Percentiles rank a stretch among this genome's conserved stretches.
These are phyloP conservation scores for Drosophila paranaensis DNA, from an alignment of 2,888 invertebrate species.

Conservation along the genomic window DNA sequence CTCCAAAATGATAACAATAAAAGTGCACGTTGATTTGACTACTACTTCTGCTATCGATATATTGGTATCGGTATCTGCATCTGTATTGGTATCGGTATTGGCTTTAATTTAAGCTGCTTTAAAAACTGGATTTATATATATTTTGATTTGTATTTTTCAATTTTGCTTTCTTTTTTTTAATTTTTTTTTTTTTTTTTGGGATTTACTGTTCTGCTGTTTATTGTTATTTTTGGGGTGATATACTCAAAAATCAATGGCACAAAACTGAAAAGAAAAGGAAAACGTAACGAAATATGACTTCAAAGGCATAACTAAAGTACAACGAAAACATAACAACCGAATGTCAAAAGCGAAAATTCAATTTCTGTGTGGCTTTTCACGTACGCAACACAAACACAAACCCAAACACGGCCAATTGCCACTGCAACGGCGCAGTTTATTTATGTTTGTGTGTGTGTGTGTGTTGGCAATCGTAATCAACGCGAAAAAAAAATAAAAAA, in stretches of 20 bases:
- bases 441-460: conserved; percentile 25
- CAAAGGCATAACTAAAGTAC: conserved; percentile 48
- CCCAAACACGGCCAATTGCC: conserved; percentile 17
- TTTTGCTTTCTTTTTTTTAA: not conserved
- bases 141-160: not conserved
- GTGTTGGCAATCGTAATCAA: conserved; percentile 57
- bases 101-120: conserved; percentile 1
- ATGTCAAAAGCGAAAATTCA: conserved; percentile 24
- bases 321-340: conserved; percentile 25
- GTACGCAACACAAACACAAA: conserved; percentile 10
- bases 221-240: conserved; percentile 30
- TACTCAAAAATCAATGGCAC: conserved; percentile 70
- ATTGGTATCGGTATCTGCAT: conserved; percentile 1
- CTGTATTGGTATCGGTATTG: conserved; percentile 13
- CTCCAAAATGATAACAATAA: conserved; percentile 35
- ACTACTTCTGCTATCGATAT: conserved; percentile 21
- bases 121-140: conserved; percentile 7
- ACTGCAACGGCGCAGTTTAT: conserved; percentile 61
- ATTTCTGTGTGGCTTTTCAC: conserved; percentile 24
- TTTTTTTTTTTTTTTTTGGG: not conserved
- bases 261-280: conserved; percentile 71
- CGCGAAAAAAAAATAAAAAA: conserved; percentile 15
- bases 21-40: conserved; percentile 45
- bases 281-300: conserved; percentile 60
- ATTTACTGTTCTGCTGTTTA: conserved; percentile 17